A percentile compares a stretch with the other conserved stretches of the same genome.
Evolutionary conservation across 2,113 vertebrate species (phyloP).

Genomic region (Mustelus asterias): DNA sequence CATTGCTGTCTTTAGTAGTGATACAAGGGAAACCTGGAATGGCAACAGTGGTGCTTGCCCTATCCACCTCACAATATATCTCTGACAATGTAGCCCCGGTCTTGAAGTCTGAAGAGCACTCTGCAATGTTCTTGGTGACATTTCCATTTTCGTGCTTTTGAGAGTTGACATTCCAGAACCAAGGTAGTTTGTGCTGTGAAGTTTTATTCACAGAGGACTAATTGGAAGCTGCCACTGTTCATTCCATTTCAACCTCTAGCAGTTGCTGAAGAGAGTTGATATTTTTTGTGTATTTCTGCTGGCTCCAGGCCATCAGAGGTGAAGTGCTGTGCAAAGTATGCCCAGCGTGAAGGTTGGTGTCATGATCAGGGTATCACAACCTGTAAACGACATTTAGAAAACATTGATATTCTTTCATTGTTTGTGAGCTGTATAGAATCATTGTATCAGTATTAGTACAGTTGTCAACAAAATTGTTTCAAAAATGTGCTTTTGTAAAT

Average conservation of each 20-base stretch:
- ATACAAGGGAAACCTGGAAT: not conserved
- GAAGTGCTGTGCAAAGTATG: not conserved
- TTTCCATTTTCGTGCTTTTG: not conserved
- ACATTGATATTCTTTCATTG: not conserved
- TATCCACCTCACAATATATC: not conserved
- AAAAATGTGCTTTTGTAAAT: not conserved
- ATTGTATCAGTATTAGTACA: not conserved
- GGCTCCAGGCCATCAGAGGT: not conserved
- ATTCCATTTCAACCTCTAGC: not conserved
- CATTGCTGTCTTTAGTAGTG: not conserved
- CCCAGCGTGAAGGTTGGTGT: not conserved
- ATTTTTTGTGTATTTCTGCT: not conserved
- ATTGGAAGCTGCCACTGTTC: not conserved
- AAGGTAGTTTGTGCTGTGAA: not conserved
- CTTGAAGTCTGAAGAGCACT: not conserved
- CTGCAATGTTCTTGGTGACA: not conserved
- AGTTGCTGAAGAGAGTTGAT: not conserved
- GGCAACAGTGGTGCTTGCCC: not conserved
- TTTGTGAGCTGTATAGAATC: not conserved
- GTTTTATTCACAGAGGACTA: conserved; percentile 7
- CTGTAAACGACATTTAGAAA: not conserved
- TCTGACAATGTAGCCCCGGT: not conserved
- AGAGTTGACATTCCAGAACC: not conserved
- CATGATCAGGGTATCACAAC: not conserved
- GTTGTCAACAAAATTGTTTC: not conserved